Evolutionary conservation across 1,140 invertebrate species (phyloP).

Genomic region (Euborellia annulipes): DNA sequence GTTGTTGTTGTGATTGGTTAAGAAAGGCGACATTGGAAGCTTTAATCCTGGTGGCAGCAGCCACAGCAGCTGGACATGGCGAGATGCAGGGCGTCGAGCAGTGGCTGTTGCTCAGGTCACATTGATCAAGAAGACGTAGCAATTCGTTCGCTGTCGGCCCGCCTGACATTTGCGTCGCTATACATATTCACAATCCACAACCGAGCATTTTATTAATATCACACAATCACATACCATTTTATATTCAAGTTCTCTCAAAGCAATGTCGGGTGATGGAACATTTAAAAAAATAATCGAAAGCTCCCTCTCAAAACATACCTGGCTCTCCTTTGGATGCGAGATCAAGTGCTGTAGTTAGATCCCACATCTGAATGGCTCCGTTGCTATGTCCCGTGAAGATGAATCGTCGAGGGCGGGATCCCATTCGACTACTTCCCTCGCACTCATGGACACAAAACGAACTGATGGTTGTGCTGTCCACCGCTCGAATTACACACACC

Average conservation of each 20-base stretch:
- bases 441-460: constrained; percentile 95
- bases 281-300: too few species aligned
- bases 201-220: too few species aligned
- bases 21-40: constrained; percentile 56
- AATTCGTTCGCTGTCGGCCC: constrained; percentile 82
- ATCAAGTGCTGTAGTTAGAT: constrained; percentile 88
- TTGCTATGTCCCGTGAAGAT: constrained; percentile 91
- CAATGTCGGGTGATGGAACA: too few species aligned
- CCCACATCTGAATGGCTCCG: constrained; percentile 96
- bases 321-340: constrained; percentile 47
- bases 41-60: constrained; percentile 47
- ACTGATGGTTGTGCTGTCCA: constrained; percentile 86
- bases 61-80: constrained; percentile 51
- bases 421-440: constrained; percentile 84
- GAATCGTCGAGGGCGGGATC: constrained; percentile 73
- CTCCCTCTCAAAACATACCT: constrained; percentile 31
- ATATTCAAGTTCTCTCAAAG: too few species aligned
- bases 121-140: constrained; percentile 78
- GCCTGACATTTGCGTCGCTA: constrained; percentile 41
- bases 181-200: too few species aligned
- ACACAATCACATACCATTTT: too few species aligned
- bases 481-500: constrained; percentile 87
- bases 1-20: constrained; percentile 42
- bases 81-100: constrained; percentile 74
- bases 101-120: constrained; percentile 72